Conservation (phyloP, 1,140 invertebrate genomes). For the Drosophila sp. region DNA sequence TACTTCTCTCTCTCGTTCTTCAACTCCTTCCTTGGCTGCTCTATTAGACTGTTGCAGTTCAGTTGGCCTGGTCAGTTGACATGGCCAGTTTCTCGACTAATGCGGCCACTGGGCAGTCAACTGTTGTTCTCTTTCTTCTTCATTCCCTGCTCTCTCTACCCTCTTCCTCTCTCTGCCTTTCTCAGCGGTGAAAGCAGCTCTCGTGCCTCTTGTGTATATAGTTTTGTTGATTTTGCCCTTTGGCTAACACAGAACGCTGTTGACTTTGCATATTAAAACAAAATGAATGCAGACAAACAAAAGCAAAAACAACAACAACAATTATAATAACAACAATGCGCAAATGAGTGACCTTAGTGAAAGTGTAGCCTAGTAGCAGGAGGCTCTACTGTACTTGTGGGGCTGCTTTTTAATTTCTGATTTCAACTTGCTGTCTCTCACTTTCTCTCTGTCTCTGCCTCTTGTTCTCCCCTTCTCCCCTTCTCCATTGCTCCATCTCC, state of each 20-base stretch:
- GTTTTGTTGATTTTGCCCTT: constrained; percentile 79
- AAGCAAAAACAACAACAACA: constrained; percentile 33
- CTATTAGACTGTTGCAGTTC: constrained; percentile 60
- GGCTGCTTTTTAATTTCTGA: constrained; percentile 74
- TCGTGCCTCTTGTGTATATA: constrained; percentile 33
- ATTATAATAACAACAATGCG: constrained; percentile 3
- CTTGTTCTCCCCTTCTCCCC: constrained; percentile 1
- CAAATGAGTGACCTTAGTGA: constrained; percentile 30
- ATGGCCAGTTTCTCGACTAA: constrained; percentile 54
- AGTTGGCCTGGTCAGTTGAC: constrained; percentile 62
- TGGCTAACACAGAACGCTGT: constrained; percentile 75
- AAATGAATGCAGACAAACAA: constrained; percentile 70
- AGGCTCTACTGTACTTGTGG: constrained; percentile 59
- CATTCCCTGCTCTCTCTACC: background rate
- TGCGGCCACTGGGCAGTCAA: constrained; percentile 67
- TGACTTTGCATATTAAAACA: constrained; percentile 82
- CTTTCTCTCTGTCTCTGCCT: constrained; percentile 9
- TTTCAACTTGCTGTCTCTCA: constrained; percentile 16
- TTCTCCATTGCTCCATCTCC: background rate
- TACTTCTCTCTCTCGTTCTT: background rate
- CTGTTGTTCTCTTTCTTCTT: background rate
- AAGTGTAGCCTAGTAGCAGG: constrained; percentile 17
- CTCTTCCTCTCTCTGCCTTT: constrained; percentile 1
- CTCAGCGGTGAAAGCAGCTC: background rate
- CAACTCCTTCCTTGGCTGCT: background rate